These are phyloP conservation scores for Lithosia quadra DNA, from an alignment of 2,888 invertebrate genomes.

Conservation along the genomic window DNA sequence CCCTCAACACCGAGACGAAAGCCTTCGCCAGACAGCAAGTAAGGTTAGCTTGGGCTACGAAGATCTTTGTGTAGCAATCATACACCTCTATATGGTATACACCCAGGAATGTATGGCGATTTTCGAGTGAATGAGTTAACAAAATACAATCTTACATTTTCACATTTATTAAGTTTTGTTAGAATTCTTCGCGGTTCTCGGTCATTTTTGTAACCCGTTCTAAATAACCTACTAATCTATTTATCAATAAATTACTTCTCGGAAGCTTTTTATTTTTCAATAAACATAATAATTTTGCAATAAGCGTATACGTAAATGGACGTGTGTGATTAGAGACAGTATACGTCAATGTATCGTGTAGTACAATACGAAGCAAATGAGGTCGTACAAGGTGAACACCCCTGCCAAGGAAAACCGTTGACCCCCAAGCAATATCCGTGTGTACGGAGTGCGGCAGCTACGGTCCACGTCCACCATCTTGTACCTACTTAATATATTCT, in stretches of 20 bases:
- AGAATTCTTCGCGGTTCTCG: too few species aligned
- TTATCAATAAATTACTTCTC: background rate
- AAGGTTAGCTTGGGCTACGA: too few species aligned
- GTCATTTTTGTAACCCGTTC: too few species aligned
- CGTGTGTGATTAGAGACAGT: constrained; percentile 28
- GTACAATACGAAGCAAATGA: constrained; percentile 61
- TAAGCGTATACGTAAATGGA: background rate
- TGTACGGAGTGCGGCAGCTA: constrained; percentile 40
- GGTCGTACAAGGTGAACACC: constrained; percentile 83
- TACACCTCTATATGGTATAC: too few species aligned
- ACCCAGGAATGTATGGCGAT: too few species aligned
- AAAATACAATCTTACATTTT: too few species aligned
- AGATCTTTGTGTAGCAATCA: too few species aligned
- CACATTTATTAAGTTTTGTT: too few species aligned
- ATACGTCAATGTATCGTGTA: constrained; percentile 52
- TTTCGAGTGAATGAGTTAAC: too few species aligned
- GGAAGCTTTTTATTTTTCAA: background rate
- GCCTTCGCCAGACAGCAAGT: too few species aligned
- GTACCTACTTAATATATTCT: constrained; percentile 32
- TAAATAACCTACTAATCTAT: background rate
- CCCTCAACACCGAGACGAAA: too few species aligned
- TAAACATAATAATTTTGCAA: background rate
- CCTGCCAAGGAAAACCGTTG: constrained; percentile 84
- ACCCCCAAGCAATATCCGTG: constrained; percentile 77
- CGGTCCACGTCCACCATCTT: constrained; percentile 34